Conservation (phyloP, 2,113 vertebrate genomes). For the Noctilio leporinus region DNA sequence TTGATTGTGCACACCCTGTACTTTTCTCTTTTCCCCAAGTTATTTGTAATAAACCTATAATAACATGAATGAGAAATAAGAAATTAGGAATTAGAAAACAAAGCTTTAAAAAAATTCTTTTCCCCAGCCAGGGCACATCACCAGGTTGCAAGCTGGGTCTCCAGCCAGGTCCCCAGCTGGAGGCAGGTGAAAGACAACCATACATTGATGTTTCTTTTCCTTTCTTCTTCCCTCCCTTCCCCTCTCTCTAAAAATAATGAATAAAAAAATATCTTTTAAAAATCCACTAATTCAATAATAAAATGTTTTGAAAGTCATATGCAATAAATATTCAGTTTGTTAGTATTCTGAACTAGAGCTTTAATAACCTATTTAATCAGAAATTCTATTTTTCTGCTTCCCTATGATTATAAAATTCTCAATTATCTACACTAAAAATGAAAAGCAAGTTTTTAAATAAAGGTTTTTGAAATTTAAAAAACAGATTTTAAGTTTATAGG, state of each 20-base stretch:
- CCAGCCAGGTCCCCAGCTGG: no score
- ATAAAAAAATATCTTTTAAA: no score
- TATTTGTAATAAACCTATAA: background rate
- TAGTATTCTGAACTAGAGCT: background rate
- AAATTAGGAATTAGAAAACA: background rate
- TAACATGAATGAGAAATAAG: background rate
- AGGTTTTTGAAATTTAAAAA: background rate
- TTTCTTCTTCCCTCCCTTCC: no score
- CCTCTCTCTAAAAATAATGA: no score
- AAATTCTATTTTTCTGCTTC: background rate
- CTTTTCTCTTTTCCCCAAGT: background rate
- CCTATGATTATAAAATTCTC: background rate
- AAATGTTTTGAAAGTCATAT: background rate
- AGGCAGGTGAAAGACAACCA: no score
- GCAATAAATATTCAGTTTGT: background rate
- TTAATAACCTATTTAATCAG: background rate
- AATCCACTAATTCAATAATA: background rate
- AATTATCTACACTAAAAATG: background rate
- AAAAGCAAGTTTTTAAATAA: background rate
- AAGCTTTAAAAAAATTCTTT: background rate
- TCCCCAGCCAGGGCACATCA: no score
- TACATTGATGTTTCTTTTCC: no score
- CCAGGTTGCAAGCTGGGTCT: no score
- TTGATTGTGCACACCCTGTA: no score
- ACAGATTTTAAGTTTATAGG: background rate